These are phyloP conservation scores for Halcyon leucocephala DNA, from an alignment of 2,797 vertebrate genomes.

Conservation along the genomic window DNA sequence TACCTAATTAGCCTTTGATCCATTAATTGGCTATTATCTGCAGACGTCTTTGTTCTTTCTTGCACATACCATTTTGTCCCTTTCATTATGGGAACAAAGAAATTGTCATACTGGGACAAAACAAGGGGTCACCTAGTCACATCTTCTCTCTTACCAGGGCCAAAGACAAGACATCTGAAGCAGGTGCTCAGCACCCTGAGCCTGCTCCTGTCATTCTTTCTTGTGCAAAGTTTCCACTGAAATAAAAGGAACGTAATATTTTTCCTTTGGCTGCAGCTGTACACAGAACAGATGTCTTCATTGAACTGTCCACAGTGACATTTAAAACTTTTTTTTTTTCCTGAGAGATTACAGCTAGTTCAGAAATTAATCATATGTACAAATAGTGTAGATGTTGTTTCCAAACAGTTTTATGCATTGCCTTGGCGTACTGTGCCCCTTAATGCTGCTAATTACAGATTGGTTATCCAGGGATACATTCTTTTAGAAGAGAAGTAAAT, in stretches of 20 bases:
- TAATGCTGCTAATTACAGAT: not conserved
- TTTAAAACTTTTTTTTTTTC: not conserved
- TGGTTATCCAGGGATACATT: not conserved
- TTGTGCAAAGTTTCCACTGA: not conserved
- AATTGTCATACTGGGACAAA: constrained; percentile 47
- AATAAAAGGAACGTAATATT: not conserved
- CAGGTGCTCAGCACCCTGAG: not conserved
- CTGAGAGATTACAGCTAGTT: constrained; percentile 33
- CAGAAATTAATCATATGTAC: not conserved
- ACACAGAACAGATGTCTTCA: constrained; percentile 42
- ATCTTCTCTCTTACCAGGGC: not conserved
- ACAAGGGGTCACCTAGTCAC: constrained; percentile 20
- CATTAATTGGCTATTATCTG: constrained; percentile 72
- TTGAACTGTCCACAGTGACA: constrained; percentile 10
- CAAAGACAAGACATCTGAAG: constrained; percentile 26
- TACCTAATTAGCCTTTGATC: constrained; percentile 77
- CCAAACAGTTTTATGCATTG: not conserved
- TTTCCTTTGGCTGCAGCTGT: not conserved
- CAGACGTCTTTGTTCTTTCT: constrained; percentile 27
- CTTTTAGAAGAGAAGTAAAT: not conserved
- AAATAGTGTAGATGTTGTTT: constrained; percentile 22
- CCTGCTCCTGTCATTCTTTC: constrained; percentile 11
- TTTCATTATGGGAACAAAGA: not conserved
- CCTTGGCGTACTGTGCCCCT: not conserved
- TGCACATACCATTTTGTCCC: constrained; percentile 14